Evolutionary conservation across 2,113 vertebrate species (phyloP), one percentile per base, ranked within the genome.

Genomic region (Cranoglanis bouderius): DNA sequence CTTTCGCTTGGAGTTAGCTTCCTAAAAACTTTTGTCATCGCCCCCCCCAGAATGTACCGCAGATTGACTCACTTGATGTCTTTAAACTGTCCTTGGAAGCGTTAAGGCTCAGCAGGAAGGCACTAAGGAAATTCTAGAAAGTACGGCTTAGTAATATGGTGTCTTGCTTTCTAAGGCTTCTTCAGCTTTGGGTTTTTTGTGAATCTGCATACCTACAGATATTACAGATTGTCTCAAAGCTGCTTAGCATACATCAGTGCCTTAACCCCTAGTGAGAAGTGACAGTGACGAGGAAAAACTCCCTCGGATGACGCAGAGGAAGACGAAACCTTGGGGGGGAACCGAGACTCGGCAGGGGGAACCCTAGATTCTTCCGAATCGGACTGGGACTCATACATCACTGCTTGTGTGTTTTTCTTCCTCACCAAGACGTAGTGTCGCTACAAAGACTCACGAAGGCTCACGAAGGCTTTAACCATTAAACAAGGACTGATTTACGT

Each of bases 191-290:
- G 46, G 6, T 77, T 10, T 10, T 81, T 53, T 81, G 77, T 32
- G n/a, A 51, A 53, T 81, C 49, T 80, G 19, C 46, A 80, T 7
- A 51, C 26, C 46, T 81, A 32, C 49, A 78, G 75, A 49, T 75
- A 24, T 74, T 18, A 40, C 16, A 77, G 74, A 75, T 12, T 24
- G 67, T 40, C 8, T 26, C 13, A 19, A 43, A 43, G 38, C 72
- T 78, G 74, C 75, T 80, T 80, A n/a, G 6, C 14, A 55, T 81
- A 53, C 77, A 53, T 80, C 78, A 81, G 78, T 81, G 78, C 78
- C n/a, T 53, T 55, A 53, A 19, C 49, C 46, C 49, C 78, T 46
- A 19, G 16, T 21, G 78, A 81, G 78, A 81, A 55, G 49, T 81
- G 78, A 77, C 24, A 49, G 40, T 3, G 74, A 46, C 74, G 18